These are phyloP conservation scores for Spodoptera picta DNA, from an alignment of 2,888 invertebrate genomes.

Conservation along the genomic window DNA sequence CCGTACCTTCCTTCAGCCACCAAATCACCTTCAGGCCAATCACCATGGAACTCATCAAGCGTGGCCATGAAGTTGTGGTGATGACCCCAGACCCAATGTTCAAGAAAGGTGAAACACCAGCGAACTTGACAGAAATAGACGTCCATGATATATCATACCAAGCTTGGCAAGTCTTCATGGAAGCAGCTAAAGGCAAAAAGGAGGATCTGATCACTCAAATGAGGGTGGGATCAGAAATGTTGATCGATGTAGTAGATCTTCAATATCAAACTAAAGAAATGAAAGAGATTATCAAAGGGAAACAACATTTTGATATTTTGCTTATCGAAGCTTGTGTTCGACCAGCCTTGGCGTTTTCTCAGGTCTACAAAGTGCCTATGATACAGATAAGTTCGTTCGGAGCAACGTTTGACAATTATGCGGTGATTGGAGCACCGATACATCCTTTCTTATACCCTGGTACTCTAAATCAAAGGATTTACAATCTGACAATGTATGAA, in stretches of 20 bases:
- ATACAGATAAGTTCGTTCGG: constrained; percentile 69
- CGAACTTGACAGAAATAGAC: constrained; percentile 75
- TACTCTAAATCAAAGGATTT: constrained; percentile 45
- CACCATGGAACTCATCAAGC: constrained; percentile 68
- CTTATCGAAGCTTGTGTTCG: constrained; percentile 61
- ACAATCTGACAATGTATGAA: constrained; percentile 63
- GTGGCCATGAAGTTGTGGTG: constrained; percentile 77
- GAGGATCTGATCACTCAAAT: constrained; percentile 43
- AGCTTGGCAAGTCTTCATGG: constrained; percentile 30
- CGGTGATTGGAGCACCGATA: constrained; percentile 59
- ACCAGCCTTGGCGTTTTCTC: constrained; percentile 50
- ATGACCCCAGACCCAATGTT: constrained; percentile 74
- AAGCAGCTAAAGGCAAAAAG: constrained; percentile 24
- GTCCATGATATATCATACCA: constrained; percentile 64
- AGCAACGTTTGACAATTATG: constrained; percentile 39
- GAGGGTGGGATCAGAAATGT: constrained; percentile 10
- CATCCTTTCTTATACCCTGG: constrained; percentile 67
- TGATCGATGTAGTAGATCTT: constrained; percentile 37
- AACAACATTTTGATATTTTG: constrained; percentile 63
- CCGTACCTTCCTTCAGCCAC: constrained; percentile 77
- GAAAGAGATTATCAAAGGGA: constrained; percentile 55
- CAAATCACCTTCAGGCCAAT: constrained; percentile 73
- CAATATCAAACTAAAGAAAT: constrained; percentile 54
- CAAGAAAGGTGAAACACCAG: constrained; percentile 55
- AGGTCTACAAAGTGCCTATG: constrained; percentile 64